These are phyloP conservation scores for Perodicticus potto DNA, from an alignment of 2,797 vertebrate genomes.

Conservation along the genomic window DNA sequence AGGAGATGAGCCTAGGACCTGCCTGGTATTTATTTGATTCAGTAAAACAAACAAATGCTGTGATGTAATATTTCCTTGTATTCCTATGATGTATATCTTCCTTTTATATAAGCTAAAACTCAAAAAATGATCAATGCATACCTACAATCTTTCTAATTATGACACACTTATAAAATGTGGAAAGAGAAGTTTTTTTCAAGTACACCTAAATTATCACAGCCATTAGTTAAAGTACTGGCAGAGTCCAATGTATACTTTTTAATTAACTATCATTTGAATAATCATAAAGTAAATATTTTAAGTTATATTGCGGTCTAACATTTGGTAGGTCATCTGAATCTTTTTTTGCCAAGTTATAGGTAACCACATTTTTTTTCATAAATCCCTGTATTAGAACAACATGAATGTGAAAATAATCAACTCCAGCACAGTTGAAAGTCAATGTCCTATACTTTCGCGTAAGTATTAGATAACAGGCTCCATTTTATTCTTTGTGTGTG, in stretches of 20 bases:
- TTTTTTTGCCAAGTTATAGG: background rate
- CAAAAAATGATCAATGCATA: background rate
- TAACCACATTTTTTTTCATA: background rate
- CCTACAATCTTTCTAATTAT: background rate
- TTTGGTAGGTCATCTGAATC: background rate
- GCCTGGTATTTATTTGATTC: background rate
- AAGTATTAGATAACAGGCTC: background rate
- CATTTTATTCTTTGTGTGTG: background rate
- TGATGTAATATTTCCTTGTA: background rate
- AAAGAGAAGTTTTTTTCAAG: background rate
- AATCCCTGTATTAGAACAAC: background rate
- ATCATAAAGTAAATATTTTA: conserved; percentile 7
- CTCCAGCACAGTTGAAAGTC: background rate
- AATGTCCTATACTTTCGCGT: too few species aligned
- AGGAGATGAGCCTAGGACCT: background rate
- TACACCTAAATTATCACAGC: background rate
- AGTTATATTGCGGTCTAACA: background rate
- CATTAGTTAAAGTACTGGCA: background rate
- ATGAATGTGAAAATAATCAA: background rate
- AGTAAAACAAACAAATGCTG: background rate
- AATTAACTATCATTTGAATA: background rate
- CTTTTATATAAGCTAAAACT: background rate
- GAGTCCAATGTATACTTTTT: background rate
- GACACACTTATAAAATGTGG: background rate
- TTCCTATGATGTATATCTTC: too few species aligned